phyloP scores from a whole-genome alignment of 2,888 invertebrate genomes.

The Nycteola revayana region DNA sequence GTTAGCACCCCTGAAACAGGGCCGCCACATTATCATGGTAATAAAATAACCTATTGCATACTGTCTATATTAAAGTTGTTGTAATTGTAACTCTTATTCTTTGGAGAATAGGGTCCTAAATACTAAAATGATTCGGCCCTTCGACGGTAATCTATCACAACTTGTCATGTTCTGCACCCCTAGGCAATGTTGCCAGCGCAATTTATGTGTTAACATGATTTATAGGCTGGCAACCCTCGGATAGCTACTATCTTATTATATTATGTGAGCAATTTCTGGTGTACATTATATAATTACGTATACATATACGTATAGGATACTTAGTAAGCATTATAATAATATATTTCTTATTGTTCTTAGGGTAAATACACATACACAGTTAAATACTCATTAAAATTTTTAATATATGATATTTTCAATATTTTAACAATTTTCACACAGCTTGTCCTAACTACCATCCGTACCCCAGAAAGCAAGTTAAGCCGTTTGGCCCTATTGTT shows the following conservation, averaged over 20 bases:
- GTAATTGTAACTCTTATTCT: conserved; percentile 4
- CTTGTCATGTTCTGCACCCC: conserved; percentile 56
- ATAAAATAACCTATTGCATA: conserved; percentile 51
- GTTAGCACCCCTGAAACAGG: conserved; percentile 57
- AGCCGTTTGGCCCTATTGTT: too few species aligned
- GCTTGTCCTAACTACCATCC: too few species aligned
- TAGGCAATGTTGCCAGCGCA: conserved; percentile 60
- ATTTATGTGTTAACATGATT: conserved; percentile 80
- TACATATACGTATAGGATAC: too few species aligned
- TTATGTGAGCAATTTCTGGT: conserved; percentile 1
- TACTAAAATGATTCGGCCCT: conserved; percentile 12
- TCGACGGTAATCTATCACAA: conserved; percentile 56
- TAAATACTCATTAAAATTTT: too few species aligned
- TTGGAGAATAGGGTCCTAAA: conserved; percentile 7
- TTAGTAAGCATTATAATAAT: too few species aligned
- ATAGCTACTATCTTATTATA: conserved; percentile 30
- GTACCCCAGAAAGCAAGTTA: too few species aligned
- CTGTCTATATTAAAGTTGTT: conserved; percentile 55
- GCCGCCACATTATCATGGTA: conserved; percentile 65
- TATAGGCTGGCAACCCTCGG: conserved; percentile 56
- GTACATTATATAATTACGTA: conserved; percentile 1
- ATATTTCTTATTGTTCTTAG: too few species aligned
- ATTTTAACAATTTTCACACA: too few species aligned
- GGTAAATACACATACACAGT: too few species aligned
- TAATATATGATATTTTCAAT: too few species aligned